Base-by-base conservation (phyloP, 2,113 vertebrate genomes). In the Oreamnos americanus region DNA sequence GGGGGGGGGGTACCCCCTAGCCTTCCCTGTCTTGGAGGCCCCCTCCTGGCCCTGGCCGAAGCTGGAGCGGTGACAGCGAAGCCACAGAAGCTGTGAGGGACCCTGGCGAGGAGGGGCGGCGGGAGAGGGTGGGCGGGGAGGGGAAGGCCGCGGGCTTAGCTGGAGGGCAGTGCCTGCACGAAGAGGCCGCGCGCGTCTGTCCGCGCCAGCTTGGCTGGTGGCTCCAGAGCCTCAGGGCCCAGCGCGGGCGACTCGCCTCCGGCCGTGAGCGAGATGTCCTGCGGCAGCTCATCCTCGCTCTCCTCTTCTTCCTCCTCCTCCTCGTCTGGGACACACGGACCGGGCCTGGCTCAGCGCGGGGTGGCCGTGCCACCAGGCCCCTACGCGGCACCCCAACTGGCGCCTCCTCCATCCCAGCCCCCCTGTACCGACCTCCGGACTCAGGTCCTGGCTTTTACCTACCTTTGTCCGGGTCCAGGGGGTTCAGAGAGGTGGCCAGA, bases 261-360 rank as follows among this genome's bases (percentile, higher is more conserved):
- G 1, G 99, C 98, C 1, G 98, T 98, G 93, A 99, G 98, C 6
- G 99, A 97, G 47, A 99, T 98, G 71, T 99, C 99, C 79, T 99
- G 99, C 1, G 98, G 98, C 25, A 99, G 98, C 92, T 99, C 99
- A 0, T 99, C 99, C 1, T 99, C 99, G 6, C 99, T 99, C 92
- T 99, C 99, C 6, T 99, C 99, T 0, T 99, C 99, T 15, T 99
- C 99, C 1, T 99, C 99, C 5, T 99, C 99, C 57, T 99, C 99
- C 47, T 99, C 99, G 67, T 99, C 99, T 98, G 98, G 97, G 93
- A 74, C 36, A 98, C 76, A 98, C 4, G 97, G 55, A 83, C 19
- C 87, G 47, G 55, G 36, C 45, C 12, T 17, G 3, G 55, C 78
- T 98, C 58, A 97, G 81, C 0, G 19, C 9, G 0, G 33, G 58